A percentile compares a stretch with the other conserved stretches of the same genome.
These are phyloP conservation scores for Malacoraja senta DNA, from an alignment of 2,797 vertebrate genomes.

Conservation along the genomic window DNA sequence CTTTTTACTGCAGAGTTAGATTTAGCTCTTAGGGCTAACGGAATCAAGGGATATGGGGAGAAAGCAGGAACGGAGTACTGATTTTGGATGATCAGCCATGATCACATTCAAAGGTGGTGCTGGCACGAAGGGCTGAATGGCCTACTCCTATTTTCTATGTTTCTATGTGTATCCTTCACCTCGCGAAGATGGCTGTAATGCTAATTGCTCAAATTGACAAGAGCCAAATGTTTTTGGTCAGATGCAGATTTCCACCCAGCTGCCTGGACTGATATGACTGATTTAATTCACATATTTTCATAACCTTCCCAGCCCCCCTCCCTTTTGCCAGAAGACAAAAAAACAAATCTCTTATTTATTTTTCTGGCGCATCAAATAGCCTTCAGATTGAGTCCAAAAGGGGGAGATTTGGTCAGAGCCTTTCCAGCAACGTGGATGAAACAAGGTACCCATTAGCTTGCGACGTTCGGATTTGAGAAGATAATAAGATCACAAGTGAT, in stretches of 20 bases:
- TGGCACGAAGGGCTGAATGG: too few relatives aligned
- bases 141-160: too few relatives aligned
- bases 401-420: background rate
- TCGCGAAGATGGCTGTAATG: too few relatives aligned
- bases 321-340: background rate
- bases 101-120: too few relatives aligned
- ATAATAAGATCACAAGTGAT: too few relatives aligned
- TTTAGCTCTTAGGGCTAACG: too few relatives aligned
- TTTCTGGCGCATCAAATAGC: background rate
- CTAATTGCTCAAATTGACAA: background rate
- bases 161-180: background rate
- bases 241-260: background rate
- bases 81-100: too few relatives aligned
- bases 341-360: background rate
- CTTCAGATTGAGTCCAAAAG: background rate
- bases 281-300: background rate
- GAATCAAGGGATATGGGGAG: too few relatives aligned
- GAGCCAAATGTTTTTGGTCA: background rate
- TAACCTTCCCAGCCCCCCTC: too few relatives aligned
- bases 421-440: background rate
- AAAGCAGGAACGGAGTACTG: too few relatives aligned
- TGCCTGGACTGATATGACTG: background rate
- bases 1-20: too few relatives aligned
- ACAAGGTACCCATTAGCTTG: background rate
- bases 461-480: too few relatives aligned